A percentile compares a stretch with the other conserved stretches of the same genome.
These are phyloP conservation scores for Ginglymostoma cirratum DNA, from an alignment of 2,113 vertebrate genomes.

Conservation along the genomic window DNA sequence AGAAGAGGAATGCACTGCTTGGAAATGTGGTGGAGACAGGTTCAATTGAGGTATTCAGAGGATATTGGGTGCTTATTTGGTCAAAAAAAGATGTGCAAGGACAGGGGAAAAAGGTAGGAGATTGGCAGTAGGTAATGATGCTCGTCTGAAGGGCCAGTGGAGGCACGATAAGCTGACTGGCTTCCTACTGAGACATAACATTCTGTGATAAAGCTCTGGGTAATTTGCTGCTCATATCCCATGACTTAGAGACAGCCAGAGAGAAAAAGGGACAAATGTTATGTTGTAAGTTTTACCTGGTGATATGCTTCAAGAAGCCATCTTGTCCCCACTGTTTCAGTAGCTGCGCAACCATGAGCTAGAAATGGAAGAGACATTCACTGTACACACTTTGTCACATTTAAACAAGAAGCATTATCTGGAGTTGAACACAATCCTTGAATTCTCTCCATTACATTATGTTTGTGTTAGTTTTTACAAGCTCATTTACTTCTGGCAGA, in stretches of 20 bases:
- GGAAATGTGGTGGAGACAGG: too few relatives aligned
- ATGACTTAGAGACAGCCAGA: background rate
- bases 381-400: background rate
- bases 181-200: too few relatives aligned
- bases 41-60: too few relatives aligned
- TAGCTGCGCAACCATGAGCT: constrained; percentile 78
- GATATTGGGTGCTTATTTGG: too few relatives aligned
- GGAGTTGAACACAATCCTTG: background rate
- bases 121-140: too few relatives aligned
- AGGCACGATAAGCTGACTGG: too few relatives aligned
- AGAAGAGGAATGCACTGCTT: too few relatives aligned
- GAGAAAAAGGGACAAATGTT: background rate
- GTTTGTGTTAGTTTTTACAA: too few relatives aligned
- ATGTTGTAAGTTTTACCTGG: constrained; percentile 57
- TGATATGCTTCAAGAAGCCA: constrained; percentile 76
- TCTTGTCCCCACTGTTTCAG: constrained; percentile 79
- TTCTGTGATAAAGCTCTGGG: too few relatives aligned
- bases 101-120: too few relatives aligned
- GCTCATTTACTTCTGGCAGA: background rate
- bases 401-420: background rate
- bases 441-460: background rate
- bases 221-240: background rate
- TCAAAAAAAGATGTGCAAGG: too few relatives aligned
- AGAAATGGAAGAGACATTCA: constrained; percentile 39
- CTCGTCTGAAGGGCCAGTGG: too few relatives aligned